phyloP scores from a whole-genome alignment of 2,797 vertebrate species.

The Tauraco hartlaubi region DNA sequence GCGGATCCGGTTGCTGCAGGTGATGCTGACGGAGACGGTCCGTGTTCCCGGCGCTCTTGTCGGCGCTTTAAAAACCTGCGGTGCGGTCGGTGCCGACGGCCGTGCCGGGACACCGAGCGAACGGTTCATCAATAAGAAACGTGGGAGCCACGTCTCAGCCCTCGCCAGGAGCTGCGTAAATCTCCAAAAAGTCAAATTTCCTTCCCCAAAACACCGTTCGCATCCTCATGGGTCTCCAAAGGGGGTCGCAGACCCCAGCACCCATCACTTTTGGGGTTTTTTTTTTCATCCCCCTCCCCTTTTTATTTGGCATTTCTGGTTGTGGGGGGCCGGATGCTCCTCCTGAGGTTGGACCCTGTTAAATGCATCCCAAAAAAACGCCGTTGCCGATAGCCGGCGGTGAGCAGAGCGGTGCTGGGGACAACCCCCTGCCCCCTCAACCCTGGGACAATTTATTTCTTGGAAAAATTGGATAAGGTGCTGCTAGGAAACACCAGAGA shows the following conservation, averaged over 20 bases:
- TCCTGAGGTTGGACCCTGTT: rapidly evolving
- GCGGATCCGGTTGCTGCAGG: rapidly evolving
- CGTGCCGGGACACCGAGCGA: too few relatives aligned
- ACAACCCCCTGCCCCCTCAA: too few relatives aligned
- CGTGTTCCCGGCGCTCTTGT: rapidly evolving
- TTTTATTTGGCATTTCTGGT: neutral
- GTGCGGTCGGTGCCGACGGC: too few relatives aligned
- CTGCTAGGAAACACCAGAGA: neutral
- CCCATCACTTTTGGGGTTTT: rapidly evolving
- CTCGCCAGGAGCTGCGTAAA: neutral
- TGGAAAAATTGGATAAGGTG: neutral
- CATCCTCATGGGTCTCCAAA: neutral
- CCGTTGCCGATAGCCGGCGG: neutral
- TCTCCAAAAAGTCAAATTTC: neutral
- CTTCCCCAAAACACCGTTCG: too few relatives aligned
- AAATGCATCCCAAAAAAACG: neutral
- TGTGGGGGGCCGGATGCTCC: neutral
- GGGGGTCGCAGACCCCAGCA: too few relatives aligned
- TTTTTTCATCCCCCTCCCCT: too few relatives aligned
- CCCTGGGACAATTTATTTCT: neutral
- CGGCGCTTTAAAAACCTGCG: neutral
- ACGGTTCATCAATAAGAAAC: too few relatives aligned
- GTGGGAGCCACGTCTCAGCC: neutral
- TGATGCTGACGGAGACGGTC: neutral
- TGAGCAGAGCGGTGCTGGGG: too few relatives aligned